Evolutionary conservation across 2,113 vertebrate genomes (phyloP), one percentile per base, ranked within the genome.

Genomic region (Malurus alboscapulatus): DNA sequence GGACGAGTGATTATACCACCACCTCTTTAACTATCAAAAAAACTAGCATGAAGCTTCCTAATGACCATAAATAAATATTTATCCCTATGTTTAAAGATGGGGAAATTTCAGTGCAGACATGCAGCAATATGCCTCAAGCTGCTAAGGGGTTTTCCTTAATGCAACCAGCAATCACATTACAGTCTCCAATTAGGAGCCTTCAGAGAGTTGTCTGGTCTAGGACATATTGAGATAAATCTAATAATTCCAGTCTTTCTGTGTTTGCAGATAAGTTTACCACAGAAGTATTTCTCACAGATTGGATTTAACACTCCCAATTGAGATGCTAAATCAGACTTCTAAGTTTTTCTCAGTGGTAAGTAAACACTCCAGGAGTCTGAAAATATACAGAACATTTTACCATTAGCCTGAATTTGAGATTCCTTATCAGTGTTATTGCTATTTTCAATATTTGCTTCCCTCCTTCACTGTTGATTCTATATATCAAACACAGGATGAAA

Each of bases 31-130:
- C n/a, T 8, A 82, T 32, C 26, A 3, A 82, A 61, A 96, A 85
- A 59, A 7, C 5, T 12, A 76, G 12, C 34, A 79, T 47, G 80
- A 84, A 54, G 42, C 45, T 72, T 76, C 77, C 87, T 75, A 89
- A 94, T 87, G 42, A 82, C 21, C 32, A 47, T 66, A 82, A 92
- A 66, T 85, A 87, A 94, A 90, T 83, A 94, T 89, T 95, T 92
- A 96, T 62, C 36, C 16, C 20, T 7, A 2, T 47, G 16, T 62
- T 87, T 91, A 40, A 81, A 81, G 61, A 53, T 0, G 0, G 36
- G 25, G 42, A 50, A 86, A 84, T 68, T 87, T 94, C 80, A 91
- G 71, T n/a, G 29, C 16, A 81, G 73, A 71, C 69, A 57, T 4
- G 80, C 73, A 91, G 65, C 45, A 72, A 76, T 8, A 0, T 82